Conservation (phyloP, 2,113 vertebrate genomes). For the Phodopus roborovskii region DNA sequence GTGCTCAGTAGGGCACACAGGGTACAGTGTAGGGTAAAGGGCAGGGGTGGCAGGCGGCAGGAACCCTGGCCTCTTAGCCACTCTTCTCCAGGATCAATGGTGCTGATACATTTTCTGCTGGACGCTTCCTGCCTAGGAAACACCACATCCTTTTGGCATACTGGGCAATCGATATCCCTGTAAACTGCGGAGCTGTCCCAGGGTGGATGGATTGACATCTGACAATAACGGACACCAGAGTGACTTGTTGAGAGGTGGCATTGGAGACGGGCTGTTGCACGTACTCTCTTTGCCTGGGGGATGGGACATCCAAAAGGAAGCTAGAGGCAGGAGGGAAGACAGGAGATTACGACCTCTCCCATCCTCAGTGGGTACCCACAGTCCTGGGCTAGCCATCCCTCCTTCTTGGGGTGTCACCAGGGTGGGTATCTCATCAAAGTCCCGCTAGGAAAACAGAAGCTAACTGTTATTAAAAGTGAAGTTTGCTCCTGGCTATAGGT, state of each 20-base stretch:
- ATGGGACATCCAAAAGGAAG: background rate
- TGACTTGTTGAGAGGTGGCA: background rate
- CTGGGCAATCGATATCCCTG: slow-evolving; percentile 52
- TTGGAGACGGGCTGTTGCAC: background rate
- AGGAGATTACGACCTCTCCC: background rate
- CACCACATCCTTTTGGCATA: background rate
- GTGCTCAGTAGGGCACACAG: no score
- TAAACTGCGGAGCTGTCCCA: background rate
- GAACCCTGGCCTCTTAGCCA: background rate
- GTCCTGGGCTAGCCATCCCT: background rate
- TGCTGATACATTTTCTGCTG: background rate
- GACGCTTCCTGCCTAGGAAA: background rate
- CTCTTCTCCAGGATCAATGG: slow-evolving; percentile 7
- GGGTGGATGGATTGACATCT: background rate
- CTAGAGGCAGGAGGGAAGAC: background rate
- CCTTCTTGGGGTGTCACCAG: background rate
- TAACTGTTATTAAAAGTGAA: background rate
- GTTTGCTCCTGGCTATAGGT: background rate
- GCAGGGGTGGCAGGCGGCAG: background rate
- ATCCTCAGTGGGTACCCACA: no score
- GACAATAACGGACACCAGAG: background rate
- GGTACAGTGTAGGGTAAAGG: background rate
- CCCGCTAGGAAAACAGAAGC: background rate
- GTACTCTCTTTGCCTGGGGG: background rate
- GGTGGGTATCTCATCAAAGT: background rate